Evolutionary conservation across 2,797 vertebrate genomes (phyloP).

Genomic region (Graptemys geographica): DNA sequence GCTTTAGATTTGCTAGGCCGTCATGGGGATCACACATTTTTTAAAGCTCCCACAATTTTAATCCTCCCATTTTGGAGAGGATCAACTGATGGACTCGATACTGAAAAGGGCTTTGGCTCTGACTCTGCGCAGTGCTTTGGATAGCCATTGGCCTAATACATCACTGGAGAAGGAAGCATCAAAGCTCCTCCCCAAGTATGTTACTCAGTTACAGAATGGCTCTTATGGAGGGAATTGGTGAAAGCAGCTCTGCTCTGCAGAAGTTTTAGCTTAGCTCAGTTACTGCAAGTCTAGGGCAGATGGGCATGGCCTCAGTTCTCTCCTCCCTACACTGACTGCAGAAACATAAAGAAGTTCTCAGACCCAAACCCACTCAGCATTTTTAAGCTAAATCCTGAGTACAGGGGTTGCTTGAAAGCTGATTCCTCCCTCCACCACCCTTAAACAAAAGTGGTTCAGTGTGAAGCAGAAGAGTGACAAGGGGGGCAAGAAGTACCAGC

Average conservation of each 20-base stretch:
- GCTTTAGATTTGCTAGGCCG: conserved; percentile 46
- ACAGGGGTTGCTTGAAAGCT: neutral
- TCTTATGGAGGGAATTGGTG: neutral
- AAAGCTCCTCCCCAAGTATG: neutral
- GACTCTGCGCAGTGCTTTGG: neutral
- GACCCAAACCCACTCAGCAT: neutral
- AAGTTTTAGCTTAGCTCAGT: conserved; percentile 20
- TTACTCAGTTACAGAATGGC: neutral
- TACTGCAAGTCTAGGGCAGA: conserved; percentile 27
- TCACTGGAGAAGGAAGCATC: neutral
- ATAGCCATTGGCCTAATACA: neutral
- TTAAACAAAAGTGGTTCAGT: neutral
- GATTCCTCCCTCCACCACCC: neutral
- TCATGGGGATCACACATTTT: conserved; percentile 55
- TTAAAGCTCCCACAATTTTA: conserved; percentile 39
- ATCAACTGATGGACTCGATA: neutral
- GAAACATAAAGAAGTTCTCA: neutral
- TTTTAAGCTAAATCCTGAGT: conserved; percentile 14
- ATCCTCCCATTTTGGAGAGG: conserved; percentile 61
- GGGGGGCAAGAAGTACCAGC: neutral
- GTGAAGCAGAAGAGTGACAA: conserved; percentile 22
- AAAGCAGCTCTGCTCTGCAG: neutral
- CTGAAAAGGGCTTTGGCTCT: neutral
- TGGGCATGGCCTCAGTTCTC: conserved; percentile 19
- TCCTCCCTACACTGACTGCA: conserved; percentile 13